Evolutionary conservation across 92 coral and sea anemone species (phyloP).

Genomic region (Virgularia gustaviana): DNA sequence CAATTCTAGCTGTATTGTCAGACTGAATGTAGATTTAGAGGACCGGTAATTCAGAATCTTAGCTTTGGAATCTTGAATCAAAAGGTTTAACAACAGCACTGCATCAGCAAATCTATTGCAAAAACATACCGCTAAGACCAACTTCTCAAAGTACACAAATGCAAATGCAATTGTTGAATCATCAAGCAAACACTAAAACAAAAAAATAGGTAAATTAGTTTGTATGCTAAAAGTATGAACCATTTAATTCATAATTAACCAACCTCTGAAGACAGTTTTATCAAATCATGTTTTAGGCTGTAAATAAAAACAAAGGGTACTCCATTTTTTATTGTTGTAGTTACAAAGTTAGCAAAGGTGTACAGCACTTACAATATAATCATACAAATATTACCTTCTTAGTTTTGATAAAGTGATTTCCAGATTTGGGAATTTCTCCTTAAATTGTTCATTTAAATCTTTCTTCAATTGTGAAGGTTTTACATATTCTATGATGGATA

Average conservation of each 20-base stretch:
- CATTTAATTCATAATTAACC: not conserved
- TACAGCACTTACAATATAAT: not conserved
- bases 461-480: conserved; percentile 96
- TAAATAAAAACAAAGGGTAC: not conserved
- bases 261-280: conserved; percentile 18
- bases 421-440: conserved; percentile 90
- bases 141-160: conserved; percentile 95
- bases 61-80: no score
- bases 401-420: conserved; percentile 90
- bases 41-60: no score
- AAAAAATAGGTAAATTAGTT: conserved; percentile 5
- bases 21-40: no score
- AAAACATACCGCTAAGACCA: conserved; percentile 69
- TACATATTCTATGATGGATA: conserved; percentile 87
- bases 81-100: not conserved
- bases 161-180: conserved; percentile 84
- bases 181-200: conserved; percentile 74
- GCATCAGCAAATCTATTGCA: not conserved
- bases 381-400: conserved; percentile 65
- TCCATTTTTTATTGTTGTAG: not conserved
- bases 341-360: not conserved
- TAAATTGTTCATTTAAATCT: conserved; percentile 93
- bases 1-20: no score
- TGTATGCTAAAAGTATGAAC: no score
- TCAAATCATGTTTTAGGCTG: conserved; percentile 77